These are phyloP conservation scores for Abrostola triplasia DNA, from an alignment of 2,888 invertebrate genomes.

Conservation along the genomic window DNA sequence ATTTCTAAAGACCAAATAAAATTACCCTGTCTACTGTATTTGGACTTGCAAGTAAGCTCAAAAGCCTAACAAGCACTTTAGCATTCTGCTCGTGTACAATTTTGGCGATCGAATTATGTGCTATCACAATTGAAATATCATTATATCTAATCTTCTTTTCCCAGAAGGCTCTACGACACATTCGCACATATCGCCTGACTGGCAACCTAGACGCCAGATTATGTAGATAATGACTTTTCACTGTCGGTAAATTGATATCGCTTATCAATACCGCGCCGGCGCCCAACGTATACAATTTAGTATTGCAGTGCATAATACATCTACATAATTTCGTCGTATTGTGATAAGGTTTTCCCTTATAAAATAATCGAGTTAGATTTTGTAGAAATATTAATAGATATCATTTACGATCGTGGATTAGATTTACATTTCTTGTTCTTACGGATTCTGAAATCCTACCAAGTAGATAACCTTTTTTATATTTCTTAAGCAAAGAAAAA, in stretches of 20 bases:
- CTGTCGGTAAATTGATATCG: slow-evolving; percentile 21
- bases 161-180: slow-evolving; percentile 16
- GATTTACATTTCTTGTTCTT: not conserved
- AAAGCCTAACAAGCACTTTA: too few species aligned
- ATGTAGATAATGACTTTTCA: slow-evolving; percentile 33
- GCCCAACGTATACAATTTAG: slow-evolving; percentile 31
- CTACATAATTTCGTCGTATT: slow-evolving; percentile 45
- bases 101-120: not conserved
- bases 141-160: not conserved
- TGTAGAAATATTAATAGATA: slow-evolving; percentile 38
- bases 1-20: too few species aligned
- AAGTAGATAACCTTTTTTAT: too few species aligned
- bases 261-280: slow-evolving; percentile 44
- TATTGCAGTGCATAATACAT: slow-evolving; percentile 21
- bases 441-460: too few species aligned
- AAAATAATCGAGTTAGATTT: slow-evolving; percentile 45
- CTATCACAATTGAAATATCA: not conserved
- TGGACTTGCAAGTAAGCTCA: too few species aligned
- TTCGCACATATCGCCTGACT: slow-evolving; percentile 10
- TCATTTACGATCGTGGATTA: slow-evolving; percentile 3
- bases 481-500: not conserved
- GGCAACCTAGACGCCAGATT: slow-evolving; percentile 19
- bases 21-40: too few species aligned
- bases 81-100: too few species aligned
- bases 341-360: slow-evolving; percentile 39